Conservation (phyloP, 2,888 invertebrate species). For the Drosophila vallismaia region DNA sequence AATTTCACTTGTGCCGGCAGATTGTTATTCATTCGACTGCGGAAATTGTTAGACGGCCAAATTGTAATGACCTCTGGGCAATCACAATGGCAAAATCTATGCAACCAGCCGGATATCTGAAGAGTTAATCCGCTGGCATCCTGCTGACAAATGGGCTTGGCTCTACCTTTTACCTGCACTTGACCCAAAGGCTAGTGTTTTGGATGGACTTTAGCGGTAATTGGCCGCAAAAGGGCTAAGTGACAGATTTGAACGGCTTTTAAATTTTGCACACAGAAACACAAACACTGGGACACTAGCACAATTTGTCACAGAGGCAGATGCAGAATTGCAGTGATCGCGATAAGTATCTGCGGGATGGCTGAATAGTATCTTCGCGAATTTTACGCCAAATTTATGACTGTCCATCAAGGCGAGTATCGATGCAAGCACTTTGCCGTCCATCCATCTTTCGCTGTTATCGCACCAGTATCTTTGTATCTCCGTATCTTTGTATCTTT, state of each 20-base stretch:
- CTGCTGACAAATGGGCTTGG: conserved; percentile 40
- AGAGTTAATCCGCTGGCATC: conserved; percentile 58
- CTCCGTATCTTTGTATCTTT: conserved; percentile 16
- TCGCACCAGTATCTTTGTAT: conserved; percentile 51
- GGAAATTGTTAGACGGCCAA: conserved; percentile 24
- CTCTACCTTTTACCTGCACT: conserved; percentile 49
- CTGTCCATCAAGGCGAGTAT: conserved; percentile 68
- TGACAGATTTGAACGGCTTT: conserved; percentile 33
- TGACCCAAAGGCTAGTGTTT: conserved; percentile 43
- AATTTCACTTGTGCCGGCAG: conserved; percentile 12
- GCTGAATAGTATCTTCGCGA: conserved; percentile 31
- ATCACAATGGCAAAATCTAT: conserved; percentile 31
- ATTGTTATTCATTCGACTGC: conserved; percentile 17
- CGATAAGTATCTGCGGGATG: conserved; percentile 43
- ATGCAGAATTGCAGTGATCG: conserved; percentile 42
- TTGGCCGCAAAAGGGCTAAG: conserved; percentile 52
- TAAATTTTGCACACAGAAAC: conserved; percentile 33
- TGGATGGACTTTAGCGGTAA: conserved; percentile 47
- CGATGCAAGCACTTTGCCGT: conserved; percentile 74
- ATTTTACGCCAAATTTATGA: conserved; percentile 74
- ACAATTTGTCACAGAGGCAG: conserved; percentile 71
- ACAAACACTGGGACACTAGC: conserved; percentile 20
- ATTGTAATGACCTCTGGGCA: conserved; percentile 41
- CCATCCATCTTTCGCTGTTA: conserved; percentile 72
- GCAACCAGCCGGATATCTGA: conserved; percentile 23